A percentile compares a stretch with the other conserved stretches of the same genome.
Evolutionary conservation across 2,888 invertebrate species (phyloP).

Genomic region (Toxonevra muliebris): DNA sequence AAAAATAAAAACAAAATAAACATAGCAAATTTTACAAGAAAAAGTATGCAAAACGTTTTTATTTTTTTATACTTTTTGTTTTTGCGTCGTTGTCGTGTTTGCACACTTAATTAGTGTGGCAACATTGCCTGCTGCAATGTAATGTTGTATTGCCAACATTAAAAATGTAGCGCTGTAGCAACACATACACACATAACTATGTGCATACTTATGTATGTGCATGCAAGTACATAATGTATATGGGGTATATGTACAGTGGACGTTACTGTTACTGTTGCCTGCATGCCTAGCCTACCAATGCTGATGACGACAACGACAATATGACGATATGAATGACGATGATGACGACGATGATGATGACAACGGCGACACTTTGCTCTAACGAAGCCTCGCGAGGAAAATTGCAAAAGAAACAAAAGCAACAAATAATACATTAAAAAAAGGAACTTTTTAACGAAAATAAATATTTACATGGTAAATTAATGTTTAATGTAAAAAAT

Average conservation of each 20-base stretch:
- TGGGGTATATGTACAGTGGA: too few relatives aligned
- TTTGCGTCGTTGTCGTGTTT: too few relatives aligned
- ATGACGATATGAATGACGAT: constrained; percentile 7
- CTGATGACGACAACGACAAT: too few relatives aligned
- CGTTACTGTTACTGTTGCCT: too few relatives aligned
- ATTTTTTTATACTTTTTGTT: too few relatives aligned
- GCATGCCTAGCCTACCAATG: too few relatives aligned
- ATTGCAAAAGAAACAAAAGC: not conserved
- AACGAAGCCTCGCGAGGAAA: constrained; percentile 33
- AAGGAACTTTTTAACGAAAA: constrained; percentile 43
- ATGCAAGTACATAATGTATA: not conserved
- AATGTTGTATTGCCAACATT: too few relatives aligned
- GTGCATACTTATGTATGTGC: not conserved
- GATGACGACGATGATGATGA: constrained; percentile 4
- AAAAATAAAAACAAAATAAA: not conserved
- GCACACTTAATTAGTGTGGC: too few relatives aligned
- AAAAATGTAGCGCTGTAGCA: not conserved
- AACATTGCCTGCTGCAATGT: too few relatives aligned
- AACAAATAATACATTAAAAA: not conserved
- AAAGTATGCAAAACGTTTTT: not conserved
- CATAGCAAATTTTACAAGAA: constrained; percentile 1
- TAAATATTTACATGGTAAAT: constrained; percentile 59
- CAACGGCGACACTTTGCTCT: constrained; percentile 3
- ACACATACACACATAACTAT: not conserved
- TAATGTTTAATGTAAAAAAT: constrained; percentile 50